Percentiles rank a stretch among this genome's conserved stretches.
These are phyloP conservation scores for Muscina levida DNA, from an alignment of 2,888 invertebrate genomes.

Conservation along the genomic window DNA sequence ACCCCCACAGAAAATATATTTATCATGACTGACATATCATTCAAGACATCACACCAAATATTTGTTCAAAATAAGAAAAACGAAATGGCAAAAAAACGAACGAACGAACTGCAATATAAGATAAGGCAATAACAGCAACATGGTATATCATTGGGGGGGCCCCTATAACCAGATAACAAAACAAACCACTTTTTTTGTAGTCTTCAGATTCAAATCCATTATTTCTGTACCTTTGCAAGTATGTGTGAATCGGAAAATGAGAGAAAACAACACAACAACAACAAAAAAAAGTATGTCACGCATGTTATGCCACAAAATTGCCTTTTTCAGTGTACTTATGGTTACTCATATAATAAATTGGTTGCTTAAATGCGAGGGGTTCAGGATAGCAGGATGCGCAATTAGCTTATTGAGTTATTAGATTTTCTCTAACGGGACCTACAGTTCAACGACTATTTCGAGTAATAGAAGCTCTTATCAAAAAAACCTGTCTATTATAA, in stretches of 20 bases:
- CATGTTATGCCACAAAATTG: constrained; percentile 47
- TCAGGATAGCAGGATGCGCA: background rate
- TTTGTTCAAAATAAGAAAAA: constrained; percentile 8
- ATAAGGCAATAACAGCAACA: background rate
- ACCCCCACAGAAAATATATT: constrained; percentile 7
- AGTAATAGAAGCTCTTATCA: too few relatives aligned
- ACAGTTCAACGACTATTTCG: too few relatives aligned
- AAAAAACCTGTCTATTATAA: too few relatives aligned
- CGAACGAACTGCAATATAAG: background rate
- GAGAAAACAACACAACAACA: background rate
- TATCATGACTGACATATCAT: constrained; percentile 48
- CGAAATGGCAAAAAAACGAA: too few relatives aligned
- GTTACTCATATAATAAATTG: constrained; percentile 3
- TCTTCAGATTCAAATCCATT: background rate
- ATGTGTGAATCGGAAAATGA: constrained; percentile 7
- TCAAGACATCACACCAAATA: constrained; percentile 2
- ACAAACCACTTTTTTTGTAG: constrained; percentile 22
- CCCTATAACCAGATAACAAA: constrained; percentile 5
- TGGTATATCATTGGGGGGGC: background rate
- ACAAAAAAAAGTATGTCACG: constrained; percentile 52
- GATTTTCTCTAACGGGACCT: too few relatives aligned
- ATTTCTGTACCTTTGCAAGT: background rate
- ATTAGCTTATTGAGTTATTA: too few relatives aligned
- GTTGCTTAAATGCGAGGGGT: constrained; percentile 4
- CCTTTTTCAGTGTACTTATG: constrained; percentile 27